Percentiles rank a stretch among this genome's conserved stretches.
Evolutionary conservation across 2,797 vertebrate genomes (phyloP).

Genomic region (Pogonophryne albipinna): DNA sequence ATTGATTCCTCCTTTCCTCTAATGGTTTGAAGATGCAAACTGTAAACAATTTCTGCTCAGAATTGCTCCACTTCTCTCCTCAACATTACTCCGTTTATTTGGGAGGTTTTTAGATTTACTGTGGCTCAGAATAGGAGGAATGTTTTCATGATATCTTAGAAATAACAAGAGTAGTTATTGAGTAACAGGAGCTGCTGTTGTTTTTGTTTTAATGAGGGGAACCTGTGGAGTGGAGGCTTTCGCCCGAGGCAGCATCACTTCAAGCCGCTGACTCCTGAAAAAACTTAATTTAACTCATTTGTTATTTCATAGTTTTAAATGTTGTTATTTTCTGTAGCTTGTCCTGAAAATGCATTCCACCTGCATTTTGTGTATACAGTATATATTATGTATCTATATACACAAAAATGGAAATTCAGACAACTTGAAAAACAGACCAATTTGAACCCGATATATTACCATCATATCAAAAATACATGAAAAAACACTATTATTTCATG

Average conservation of each 20-base stretch:
- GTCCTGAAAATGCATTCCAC: background rate
- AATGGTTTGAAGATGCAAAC: conserved; percentile 29
- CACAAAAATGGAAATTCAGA: too few relatives aligned
- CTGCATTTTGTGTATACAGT: background rate
- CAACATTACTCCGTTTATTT: background rate
- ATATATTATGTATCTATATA: background rate
- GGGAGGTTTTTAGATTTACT: conserved; percentile 21
- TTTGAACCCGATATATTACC: too few relatives aligned
- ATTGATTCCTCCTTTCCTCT: conserved; percentile 28
- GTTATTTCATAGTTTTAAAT: conserved; percentile 25
- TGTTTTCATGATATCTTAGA: conserved; percentile 7
- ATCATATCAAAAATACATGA: too few relatives aligned
- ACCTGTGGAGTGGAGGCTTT: conserved; percentile 23
- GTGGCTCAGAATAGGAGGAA: conserved; percentile 5
- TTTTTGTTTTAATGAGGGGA: conserved; percentile 14
- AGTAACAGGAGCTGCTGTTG: conserved; percentile 22
- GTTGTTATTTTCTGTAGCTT: background rate
- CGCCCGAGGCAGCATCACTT: conserved; percentile 23
- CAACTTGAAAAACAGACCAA: too few relatives aligned
- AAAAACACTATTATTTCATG: too few relatives aligned
- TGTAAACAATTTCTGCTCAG: conserved; percentile 32
- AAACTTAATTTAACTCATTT: conserved; percentile 26
- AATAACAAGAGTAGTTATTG: conserved; percentile 28
- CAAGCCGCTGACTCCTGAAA: conserved; percentile 24
- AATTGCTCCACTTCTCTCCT: background rate